Conservation (phyloP, 2,888 invertebrate species). For the Lasioglossum lativentre region DNA sequence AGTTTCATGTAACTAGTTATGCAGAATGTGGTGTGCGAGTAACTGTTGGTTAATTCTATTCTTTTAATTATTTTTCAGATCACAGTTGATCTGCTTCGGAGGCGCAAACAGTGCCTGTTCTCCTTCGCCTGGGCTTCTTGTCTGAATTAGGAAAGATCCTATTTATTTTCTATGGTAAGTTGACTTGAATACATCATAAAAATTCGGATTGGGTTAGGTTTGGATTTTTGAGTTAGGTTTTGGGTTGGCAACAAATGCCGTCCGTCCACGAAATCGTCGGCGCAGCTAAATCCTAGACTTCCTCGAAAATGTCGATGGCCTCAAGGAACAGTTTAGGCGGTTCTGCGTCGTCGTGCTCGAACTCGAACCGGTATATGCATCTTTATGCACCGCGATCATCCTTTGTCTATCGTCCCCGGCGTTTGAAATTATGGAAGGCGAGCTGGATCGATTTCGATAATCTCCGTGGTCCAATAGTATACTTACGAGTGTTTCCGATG, state of each 20-base stretch:
- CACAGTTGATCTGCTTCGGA: no score
- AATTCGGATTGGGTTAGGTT: no score
- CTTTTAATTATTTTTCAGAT: no score
- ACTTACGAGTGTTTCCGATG: conserved; percentile 65
- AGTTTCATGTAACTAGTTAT: no score
- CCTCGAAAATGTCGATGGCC: conserved; percentile 69
- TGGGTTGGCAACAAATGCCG: not conserved
- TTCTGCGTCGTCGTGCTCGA: conserved; percentile 34
- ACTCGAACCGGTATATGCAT: conserved; percentile 63
- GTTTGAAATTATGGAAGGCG: conserved; percentile 64
- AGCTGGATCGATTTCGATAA: conserved; percentile 73
- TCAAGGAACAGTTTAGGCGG: conserved; percentile 64
- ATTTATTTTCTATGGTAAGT: no score
- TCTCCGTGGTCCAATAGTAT: conserved; percentile 70
- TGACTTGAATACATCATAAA: no score
- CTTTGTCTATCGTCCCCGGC: conserved; percentile 45
- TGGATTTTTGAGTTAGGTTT: not conserved
- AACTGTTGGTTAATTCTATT: no score
- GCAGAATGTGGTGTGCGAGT: no score
- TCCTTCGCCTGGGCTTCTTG: no score
- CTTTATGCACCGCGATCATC: conserved; percentile 57
- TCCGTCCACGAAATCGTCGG: conserved; percentile 38
- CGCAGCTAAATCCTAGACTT: conserved; percentile 62
- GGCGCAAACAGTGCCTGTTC: no score
- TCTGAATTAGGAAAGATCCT: no score